Base-by-base conservation (phyloP, 2,888 invertebrate species). In the Cephus spinipes region DNA sequence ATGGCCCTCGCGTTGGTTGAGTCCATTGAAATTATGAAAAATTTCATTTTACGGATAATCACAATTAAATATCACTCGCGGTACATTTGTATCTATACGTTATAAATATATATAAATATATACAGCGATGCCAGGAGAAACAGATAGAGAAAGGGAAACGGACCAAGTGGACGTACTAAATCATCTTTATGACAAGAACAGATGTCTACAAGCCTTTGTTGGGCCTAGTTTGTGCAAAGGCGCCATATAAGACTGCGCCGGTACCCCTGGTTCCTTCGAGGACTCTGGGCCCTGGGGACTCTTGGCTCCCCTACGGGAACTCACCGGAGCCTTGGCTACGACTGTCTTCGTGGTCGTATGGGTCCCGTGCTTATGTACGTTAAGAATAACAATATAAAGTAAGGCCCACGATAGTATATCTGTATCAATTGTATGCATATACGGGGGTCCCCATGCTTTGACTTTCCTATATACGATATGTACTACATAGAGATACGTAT, bases 361-460 rank as follows among this genome's bases (percentile, higher is more conserved):
- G 55, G 55, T 55, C 15, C 15, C 55, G 1, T 55, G 23, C 2
- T 55, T 55, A 30, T 35, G 30, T 33, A 35, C 74, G 74, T 33
- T 6, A 80, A 84, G 81, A 85, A 83, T 82, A 84, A 85, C 84
- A 83, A 85, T 83, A 86, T 83, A 86, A 87, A 85, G 83, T 83
- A 84, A 84, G 81, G 80, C 84, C 85, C 87, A 89, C 88, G 89
- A 91, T 90, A 87, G 89, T 90, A 89, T 91, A 91, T 91, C 90
- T 91, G 90, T 91, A 91, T 90, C 90, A 91, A 91, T 91, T 91
- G 91, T 91, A 91, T 91, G 90, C 90, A 91, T 90, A 91, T 91
- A 87, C 78, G 76, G 40, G 74, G 30, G 55, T 69, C 76, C 69
- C 74, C 74, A 11, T 35, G 35, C 31, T 74, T 12, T 55, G 23